Percentiles rank a stretch among this genome's conserved stretches.
Evolutionary conservation across 2,113 vertebrate genomes (phyloP).

Genomic region (Plecturocebus donacophilus): DNA sequence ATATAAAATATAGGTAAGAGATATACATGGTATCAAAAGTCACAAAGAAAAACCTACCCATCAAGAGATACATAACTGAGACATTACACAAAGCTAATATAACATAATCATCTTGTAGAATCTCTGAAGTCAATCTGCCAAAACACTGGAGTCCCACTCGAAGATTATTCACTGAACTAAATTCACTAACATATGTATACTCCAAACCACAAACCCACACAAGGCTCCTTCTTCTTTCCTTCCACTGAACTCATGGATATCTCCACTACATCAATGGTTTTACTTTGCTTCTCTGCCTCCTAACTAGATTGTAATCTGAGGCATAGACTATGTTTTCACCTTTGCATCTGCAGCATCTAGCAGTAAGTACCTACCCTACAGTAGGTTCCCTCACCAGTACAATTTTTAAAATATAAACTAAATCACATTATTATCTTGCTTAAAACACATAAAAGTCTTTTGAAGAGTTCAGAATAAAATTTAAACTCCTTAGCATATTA

Average conservation of each 20-base stretch:
- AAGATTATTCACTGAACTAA: slow-evolving; percentile 27
- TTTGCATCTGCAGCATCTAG: not conserved
- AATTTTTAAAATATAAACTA: not conserved
- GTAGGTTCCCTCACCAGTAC: not conserved
- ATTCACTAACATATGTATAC: not conserved
- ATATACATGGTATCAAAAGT: not conserved
- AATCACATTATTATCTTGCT: not conserved
- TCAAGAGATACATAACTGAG: slow-evolving; percentile 7
- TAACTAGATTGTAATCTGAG: not conserved
- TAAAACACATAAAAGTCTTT: slow-evolving; percentile 9
- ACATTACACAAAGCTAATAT: not conserved
- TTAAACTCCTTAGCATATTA: slow-evolving; percentile 10
- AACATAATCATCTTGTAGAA: not conserved
- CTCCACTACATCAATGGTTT: not conserved
- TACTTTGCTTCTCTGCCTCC: not conserved
- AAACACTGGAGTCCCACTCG: slow-evolving; percentile 22
- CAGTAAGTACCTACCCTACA: not conserved
- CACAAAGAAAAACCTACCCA: slow-evolving; percentile 25
- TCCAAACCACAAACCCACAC: slow-evolving; percentile 26
- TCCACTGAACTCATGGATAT: not conserved
- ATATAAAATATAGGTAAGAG: not conserved
- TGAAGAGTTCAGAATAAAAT: not conserved
- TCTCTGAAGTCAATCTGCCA: slow-evolving; percentile 35
- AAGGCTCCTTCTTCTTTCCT: not conserved
- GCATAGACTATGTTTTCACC: not conserved